Evolutionary conservation across 2,113 vertebrate genomes (phyloP).

Genomic region (Xiphias gladius): DNA sequence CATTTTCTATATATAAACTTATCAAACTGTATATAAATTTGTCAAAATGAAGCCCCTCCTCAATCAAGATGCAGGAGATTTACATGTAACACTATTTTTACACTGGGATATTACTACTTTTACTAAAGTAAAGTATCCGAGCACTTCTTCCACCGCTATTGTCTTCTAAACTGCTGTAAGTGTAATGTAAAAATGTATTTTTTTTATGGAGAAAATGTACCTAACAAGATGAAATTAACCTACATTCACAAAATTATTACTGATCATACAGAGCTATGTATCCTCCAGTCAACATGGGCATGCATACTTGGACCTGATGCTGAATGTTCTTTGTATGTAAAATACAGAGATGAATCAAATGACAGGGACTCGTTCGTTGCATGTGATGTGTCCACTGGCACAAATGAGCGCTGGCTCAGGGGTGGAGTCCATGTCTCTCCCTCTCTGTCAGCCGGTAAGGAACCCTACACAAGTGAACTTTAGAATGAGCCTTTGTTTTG

Average conservation of each 20-base stretch:
- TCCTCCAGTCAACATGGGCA: neutral
- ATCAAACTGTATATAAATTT: neutral
- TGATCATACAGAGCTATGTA: neutral
- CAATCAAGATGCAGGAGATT: neutral
- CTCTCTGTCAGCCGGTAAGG: conserved; percentile 70
- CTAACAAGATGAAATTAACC: neutral
- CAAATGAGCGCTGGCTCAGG: conserved; percentile 66
- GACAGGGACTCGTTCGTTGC: conserved; percentile 39
- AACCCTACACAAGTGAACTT: conserved; percentile 73
- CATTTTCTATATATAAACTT: neutral
- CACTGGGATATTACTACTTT: neutral
- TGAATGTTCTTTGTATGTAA: conserved; percentile 24
- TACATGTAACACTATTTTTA: neutral
- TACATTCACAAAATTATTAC: neutral
- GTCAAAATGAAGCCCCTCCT: too few relatives aligned
- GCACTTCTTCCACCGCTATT: neutral
- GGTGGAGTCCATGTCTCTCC: conserved; percentile 75
- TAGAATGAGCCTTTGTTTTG: conserved; percentile 83
- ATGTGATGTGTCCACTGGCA: conserved; percentile 73
- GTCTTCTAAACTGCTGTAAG: neutral
- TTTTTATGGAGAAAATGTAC: neutral
- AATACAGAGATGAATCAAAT: conserved; percentile 42
- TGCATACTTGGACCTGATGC: neutral
- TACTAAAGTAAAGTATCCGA: neutral
- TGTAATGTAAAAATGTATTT: neutral